Conservation (phyloP, 1,140 invertebrate species). For the Dicyema japonicum region DNA sequence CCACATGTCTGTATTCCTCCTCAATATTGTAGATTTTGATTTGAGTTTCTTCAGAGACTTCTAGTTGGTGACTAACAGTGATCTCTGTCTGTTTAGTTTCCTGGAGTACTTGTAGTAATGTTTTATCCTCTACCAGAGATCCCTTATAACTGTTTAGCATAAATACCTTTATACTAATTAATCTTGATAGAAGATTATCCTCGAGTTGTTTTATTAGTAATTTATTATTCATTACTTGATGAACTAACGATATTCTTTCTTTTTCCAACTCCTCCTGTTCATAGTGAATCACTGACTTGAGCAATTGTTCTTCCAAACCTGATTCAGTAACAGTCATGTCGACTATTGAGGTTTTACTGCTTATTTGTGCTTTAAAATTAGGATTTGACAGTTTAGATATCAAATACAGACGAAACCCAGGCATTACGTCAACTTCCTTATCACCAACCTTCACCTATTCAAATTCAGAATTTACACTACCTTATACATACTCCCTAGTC, state of each 20-base stretch:
- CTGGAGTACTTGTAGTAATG: conserved; percentile 46
- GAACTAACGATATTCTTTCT: conserved; percentile 52
- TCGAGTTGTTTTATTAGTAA: conserved; percentile 68
- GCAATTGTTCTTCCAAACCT: conserved; percentile 56
- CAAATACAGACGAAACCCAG: conserved; percentile 68
- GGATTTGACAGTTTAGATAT: conserved; percentile 75
- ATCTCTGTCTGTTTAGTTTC: conserved; percentile 51
- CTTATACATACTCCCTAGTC: conserved; percentile 67
- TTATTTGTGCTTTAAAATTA: conserved; percentile 62
- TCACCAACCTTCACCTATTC: conserved; percentile 45
- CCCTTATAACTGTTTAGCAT: conserved; percentile 26
- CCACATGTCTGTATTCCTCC: conserved; percentile 63
- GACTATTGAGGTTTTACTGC: conserved; percentile 62
- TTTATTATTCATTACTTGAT: conserved; percentile 66
- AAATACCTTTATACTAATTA: conserved; percentile 50
- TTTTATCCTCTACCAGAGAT: conserved; percentile 68
- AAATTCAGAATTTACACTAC: no score
- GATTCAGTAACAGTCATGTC: conserved; percentile 74
- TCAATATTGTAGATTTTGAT: conserved; percentile 60
- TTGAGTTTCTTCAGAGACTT: conserved; percentile 54
- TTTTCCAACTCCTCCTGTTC: conserved; percentile 64
- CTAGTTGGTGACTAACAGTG: conserved; percentile 62
- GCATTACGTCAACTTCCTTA: conserved; percentile 74
- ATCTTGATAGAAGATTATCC: conserved; percentile 46
- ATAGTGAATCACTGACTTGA: conserved; percentile 57